Base-by-base conservation (phyloP, 2,888 invertebrate genomes). In the Synanthedon formicaeformis region DNA sequence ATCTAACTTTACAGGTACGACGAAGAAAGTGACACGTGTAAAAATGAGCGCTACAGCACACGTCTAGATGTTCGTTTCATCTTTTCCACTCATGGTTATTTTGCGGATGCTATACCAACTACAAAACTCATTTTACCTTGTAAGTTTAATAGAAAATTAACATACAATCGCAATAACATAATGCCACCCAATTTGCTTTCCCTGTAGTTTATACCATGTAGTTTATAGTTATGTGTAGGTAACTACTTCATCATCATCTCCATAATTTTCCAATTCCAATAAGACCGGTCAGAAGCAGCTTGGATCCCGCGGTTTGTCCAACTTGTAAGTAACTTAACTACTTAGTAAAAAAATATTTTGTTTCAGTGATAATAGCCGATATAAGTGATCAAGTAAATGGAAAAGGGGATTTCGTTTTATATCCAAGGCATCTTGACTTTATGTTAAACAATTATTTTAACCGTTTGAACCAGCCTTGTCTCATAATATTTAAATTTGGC, bases 11-110 rank as follows among this genome's bases (percentile, higher is more conserved):
- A 18, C 34, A 13, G 45, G 45, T 45, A 45, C 27, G 50, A 50
- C 27, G 11, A 13, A 23, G 34, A 40, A 13, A 50, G 34, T 34
- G 23, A 50, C 34, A 34, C 13, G 8, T 23, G 50, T 34, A 50
- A 11, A 18, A 27, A 50, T 34, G 88, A 89, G 53, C 88, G 89
- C 58, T 75, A 76, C 2, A 87, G 89, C 2, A 89, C 89, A 0
- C 89, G 89, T 59, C 50, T 89, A 16, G 89, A 89, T 58, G 81
- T 89, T 1, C 89, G 89, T 0, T 71, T 73, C 40, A 89, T 89
- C 57, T 88, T 88, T 58, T 57, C 63, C 50, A 55, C 66, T 6
- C 62, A 68, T 2, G 71, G 71, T 12, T 75, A 75, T 75, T 74
- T 76, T 16, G 71, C 82, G 2, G 77, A 74, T 5, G 67, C 84